A percentile compares a stretch with the other conserved stretches of the same genome.
Conservation (phyloP, 2,888 invertebrate species). For the Ectobius pallidus region DNA sequence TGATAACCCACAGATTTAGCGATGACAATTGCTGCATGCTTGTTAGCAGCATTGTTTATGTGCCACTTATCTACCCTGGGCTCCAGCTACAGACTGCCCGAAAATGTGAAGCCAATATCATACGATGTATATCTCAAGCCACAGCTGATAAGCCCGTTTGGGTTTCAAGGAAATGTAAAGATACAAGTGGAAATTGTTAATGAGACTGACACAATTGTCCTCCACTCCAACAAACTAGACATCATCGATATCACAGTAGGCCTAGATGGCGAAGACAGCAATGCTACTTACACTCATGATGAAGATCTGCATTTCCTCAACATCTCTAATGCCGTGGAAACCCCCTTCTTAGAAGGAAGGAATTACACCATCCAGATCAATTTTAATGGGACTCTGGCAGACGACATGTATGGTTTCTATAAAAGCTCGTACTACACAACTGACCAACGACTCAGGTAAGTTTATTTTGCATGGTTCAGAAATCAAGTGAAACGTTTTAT, state of each 20-base stretch:
- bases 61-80: no score
- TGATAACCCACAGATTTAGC: no score
- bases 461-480: background rate
- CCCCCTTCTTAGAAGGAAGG: background rate
- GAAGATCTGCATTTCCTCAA: background rate
- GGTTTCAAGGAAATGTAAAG: conserved; percentile 49
- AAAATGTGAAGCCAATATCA: background rate
- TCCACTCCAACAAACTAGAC: conserved; percentile 59
- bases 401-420: conserved; percentile 66
- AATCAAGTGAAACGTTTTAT: background rate
- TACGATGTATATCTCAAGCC: conserved; percentile 4
- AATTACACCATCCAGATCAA: background rate
- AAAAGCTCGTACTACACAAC: conserved; percentile 62
- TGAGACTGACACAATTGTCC: conserved; percentile 52
- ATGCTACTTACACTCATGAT: background rate
- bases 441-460: conserved; percentile 60
- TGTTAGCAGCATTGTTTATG: no score
- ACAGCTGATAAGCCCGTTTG: background rate
- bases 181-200: conserved; percentile 54
- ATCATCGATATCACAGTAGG: conserved; percentile 49
- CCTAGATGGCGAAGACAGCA: conserved; percentile 24
- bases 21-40: no score
- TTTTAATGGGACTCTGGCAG: conserved; percentile 58
- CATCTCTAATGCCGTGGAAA: background rate
- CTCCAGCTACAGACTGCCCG: background rate